A percentile compares a stretch with the other conserved stretches of the same genome.
Conservation (phyloP, 2,797 vertebrate species). For the Spea hammondii region DNA sequence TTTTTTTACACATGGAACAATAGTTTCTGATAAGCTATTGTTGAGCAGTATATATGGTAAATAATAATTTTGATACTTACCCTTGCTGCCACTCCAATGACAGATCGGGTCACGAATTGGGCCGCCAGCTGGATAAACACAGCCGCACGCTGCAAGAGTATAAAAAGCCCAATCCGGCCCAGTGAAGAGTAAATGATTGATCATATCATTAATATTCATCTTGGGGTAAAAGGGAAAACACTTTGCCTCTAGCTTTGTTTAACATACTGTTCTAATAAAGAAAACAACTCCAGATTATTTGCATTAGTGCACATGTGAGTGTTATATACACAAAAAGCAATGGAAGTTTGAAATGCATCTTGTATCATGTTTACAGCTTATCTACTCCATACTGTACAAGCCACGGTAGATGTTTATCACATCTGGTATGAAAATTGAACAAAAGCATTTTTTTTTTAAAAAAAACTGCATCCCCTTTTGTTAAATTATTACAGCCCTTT, state of each 20-base stretch:
- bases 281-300: neutral
- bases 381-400: neutral
- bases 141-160: too few relatives aligned
- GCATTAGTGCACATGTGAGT: neutral
- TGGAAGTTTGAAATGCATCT: slow-evolving; percentile 24
- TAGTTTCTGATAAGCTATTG: too few relatives aligned
- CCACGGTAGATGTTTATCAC: slow-evolving; percentile 32
- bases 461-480: too few relatives aligned
- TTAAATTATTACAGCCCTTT: too few relatives aligned
- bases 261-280: neutral
- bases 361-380: slow-evolving; percentile 5
- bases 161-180: too few relatives aligned
- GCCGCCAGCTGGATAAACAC: too few relatives aligned
- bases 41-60: too few relatives aligned
- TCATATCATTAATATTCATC: neutral
- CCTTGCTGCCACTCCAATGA: too few relatives aligned
- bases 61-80: too few relatives aligned
- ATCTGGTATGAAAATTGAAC: slow-evolving; percentile 25
- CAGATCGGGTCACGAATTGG: too few relatives aligned
- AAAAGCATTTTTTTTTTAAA: slow-evolving; percentile 12
- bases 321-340: slow-evolving; percentile 3
- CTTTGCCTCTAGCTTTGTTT: neutral
- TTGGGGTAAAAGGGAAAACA: neutral
- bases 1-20: too few relatives aligned
- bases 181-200: too few relatives aligned